Evolutionary conservation across 2,113 vertebrate species (phyloP).

Genomic region (Daubentonia madagascariensis): DNA sequence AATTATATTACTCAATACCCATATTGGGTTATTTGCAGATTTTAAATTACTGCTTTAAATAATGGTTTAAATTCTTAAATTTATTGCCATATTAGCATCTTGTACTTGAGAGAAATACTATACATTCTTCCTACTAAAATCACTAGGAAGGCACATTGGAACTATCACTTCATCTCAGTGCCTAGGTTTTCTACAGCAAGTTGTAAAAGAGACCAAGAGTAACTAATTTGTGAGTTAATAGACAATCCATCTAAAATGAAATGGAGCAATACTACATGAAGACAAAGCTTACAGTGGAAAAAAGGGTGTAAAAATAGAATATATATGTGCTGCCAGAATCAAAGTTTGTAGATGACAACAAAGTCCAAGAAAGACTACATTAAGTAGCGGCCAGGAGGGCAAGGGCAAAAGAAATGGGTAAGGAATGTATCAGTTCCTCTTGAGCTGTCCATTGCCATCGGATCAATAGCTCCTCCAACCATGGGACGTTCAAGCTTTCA

Average conservation of each 20-base stretch:
- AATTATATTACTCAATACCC: neutral
- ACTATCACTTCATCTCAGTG: neutral
- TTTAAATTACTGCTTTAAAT: neutral
- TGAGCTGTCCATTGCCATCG: conserved; percentile 87
- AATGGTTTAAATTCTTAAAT: neutral
- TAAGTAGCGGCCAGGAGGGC: conserved; percentile 76
- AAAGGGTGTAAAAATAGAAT: conserved; percentile 25
- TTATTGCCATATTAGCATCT: neutral
- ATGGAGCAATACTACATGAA: neutral
- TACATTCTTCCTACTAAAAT: neutral
- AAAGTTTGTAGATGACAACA: conserved; percentile 79
- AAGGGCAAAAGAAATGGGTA: conserved; percentile 74
- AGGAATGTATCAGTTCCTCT: conserved; percentile 87
- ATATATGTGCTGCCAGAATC: conserved; percentile 73
- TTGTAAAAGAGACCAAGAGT: conserved; percentile 38
- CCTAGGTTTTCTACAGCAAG: neutral
- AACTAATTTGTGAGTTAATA: conserved; percentile 66
- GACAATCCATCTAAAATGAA: conserved; percentile 40
- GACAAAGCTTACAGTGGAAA: conserved; percentile 12
- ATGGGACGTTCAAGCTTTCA: conserved; percentile 89
- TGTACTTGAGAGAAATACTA: neutral
- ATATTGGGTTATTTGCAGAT: neutral
- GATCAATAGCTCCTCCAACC: conserved; percentile 98
- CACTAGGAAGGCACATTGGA: neutral
- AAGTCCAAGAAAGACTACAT: conserved; percentile 80